Percentiles rank a stretch among this genome's conserved stretches.
Conservation (phyloP, 1,140 invertebrate genomes). For the Drosophila miranda region DNA sequence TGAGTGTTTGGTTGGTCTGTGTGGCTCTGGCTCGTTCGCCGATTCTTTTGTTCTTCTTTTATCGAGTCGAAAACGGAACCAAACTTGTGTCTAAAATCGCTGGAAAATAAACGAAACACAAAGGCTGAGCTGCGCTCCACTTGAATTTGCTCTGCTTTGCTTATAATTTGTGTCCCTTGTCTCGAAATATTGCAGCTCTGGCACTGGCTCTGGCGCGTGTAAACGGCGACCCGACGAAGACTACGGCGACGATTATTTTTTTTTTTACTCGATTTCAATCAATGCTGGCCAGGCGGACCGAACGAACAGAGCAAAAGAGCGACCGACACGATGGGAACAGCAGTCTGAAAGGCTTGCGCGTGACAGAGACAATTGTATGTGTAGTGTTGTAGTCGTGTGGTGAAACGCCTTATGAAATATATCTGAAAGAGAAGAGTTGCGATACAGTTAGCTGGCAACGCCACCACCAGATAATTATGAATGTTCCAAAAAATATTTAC, state of each 20-base stretch:
- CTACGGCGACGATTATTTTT: conserved; percentile 68
- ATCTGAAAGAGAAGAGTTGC: conserved; percentile 32
- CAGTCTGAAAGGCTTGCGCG: conserved; percentile 2
- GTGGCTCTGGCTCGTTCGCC: conserved; percentile 60
- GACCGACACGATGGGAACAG: conserved; percentile 1
- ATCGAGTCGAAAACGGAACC: conserved; percentile 18
- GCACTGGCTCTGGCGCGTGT: conserved; percentile 57
- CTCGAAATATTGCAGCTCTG: conserved; percentile 73
- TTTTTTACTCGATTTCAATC: conserved; percentile 27
- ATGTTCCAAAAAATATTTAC: too few relatives aligned
- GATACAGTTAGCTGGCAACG: conserved; percentile 2
- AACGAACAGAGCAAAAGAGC: conserved; percentile 27
- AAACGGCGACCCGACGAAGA: conserved; percentile 77
- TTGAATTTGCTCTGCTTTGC: conserved; percentile 65
- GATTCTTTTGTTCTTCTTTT: conserved; percentile 62
- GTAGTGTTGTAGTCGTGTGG: conserved; percentile 47
- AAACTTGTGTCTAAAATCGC: conserved; percentile 47
- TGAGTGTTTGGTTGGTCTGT: conserved; percentile 64
- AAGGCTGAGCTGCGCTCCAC: conserved; percentile 67
- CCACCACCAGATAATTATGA: too few relatives aligned
- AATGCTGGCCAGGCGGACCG: conserved; percentile 43
- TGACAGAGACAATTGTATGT: conserved; percentile 43
- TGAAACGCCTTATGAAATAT: conserved; percentile 41
- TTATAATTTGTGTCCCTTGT: conserved; percentile 66
- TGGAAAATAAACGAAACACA: conserved; percentile 71